Evolutionary conservation across 35 echinoderm and acorn worm species (phyloP), one percentile per base, ranked within the genome.

Genomic region (Stichopus chloronotus): DNA sequence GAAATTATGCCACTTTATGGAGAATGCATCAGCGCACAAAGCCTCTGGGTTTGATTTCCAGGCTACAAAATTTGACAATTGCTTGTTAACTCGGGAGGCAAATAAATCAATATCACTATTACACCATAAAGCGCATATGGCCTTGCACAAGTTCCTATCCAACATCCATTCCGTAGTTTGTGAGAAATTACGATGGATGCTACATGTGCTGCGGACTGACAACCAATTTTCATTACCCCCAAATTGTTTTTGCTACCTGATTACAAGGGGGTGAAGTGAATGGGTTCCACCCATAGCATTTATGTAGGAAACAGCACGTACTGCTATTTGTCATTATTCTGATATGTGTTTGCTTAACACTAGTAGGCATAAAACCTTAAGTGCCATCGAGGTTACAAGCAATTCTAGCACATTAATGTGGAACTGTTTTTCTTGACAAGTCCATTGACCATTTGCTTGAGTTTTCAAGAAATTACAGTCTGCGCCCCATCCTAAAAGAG

Each of bases 31-130:
- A 78, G 78, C 53, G 19, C 6, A 76, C 17, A 63, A 56, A 19
- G 93, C n/a, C 23, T 76, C 58, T 85, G 94, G 94, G 59, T 92
- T 23, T 72, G 92, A 82, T 87, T 84, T 84, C 92, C 81, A 93
- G 6, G 92, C 76, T 16, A 72, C 81, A 72, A n/a, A 86, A 25
- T 54, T 9, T 11, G 13, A 11, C 5, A 93, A 8, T 93, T 86
- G 78, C n/a, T 58, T 84, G 60, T 93, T 93, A 4, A 86, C n/a
- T 12, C 63, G 20, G 58, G 92, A 93, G 59, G 80, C 82, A 57
- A 93, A 93, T 25, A 93, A 20, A 72, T 87, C 82, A 74, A 93
- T 93, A 83, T 30, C 25, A 3, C 61, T 59, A 74, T 19, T n/a
- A 8, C n/a, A 79, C 57, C 56, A 93, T 6, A 72, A 63, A 24